Base-by-base conservation (phyloP, 92 coral and sea anemone genomes). In the Siderastrea siderea region DNA sequence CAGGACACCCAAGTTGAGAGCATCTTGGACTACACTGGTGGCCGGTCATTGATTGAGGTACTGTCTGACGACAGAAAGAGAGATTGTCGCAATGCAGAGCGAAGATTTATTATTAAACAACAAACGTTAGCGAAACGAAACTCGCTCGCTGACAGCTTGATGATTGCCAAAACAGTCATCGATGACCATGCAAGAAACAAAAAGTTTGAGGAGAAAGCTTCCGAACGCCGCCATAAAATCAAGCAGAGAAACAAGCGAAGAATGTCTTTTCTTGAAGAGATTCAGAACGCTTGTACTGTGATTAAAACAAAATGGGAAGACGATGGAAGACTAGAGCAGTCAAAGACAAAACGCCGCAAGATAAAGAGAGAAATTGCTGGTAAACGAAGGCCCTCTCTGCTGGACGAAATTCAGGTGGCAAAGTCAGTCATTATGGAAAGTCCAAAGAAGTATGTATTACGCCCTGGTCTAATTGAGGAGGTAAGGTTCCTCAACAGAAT, bases 381-480 rank as follows among this genome's bases (percentile, higher is more conserved):
- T 15, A 81, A 54, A 55, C 74, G 85, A 19, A 81, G 86, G 43
- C 66, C 68, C 54, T 81, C 77, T 4, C 75, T 81, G 10, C 50
- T 46, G 17, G 86, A 81, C 11, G 77, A 69, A 43, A 81, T 81
- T 68, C 55, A 46, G 57, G 67, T 81, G 49, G 86, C 86, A 3
- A 68, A 81, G 68, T n/a, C 75, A 17, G 77, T 70, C 16, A 81
- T 81, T 10, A 19, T 68, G 53, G 67, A 69, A 0, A 52, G 38
- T 16, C 75, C 68, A 2, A 1, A 59, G 38, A 55, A 9, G 64
- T 43, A 43, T 45, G 5, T 13, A 4, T 47, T 47, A 5, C 55
- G 57, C 13, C 38, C 9, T 46, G 6, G 11, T 4, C 65, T 53
- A 26, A 45, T 47, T 0, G 61, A 80, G 26, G 52, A 68, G 49